Evolutionary conservation across 2,888 invertebrate genomes (phyloP).

Genomic region (Atethmia centrago): DNA sequence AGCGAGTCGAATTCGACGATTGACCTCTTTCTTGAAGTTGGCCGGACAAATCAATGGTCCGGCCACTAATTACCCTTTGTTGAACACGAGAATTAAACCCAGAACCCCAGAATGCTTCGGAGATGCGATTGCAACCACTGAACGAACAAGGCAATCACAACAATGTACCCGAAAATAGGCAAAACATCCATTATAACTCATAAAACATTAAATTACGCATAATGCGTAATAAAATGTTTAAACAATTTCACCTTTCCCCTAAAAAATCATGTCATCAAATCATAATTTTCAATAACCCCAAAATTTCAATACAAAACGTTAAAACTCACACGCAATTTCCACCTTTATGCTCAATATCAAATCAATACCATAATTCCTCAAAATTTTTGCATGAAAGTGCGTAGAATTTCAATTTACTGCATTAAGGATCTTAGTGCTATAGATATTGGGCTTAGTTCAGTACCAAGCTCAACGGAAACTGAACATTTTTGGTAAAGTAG

Average conservation of each 20-base stretch:
- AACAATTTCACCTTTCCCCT: slow-evolving; percentile 31
- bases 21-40: too few relatives aligned
- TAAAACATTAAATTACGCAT: slow-evolving; percentile 4
- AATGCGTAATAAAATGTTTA: slow-evolving; percentile 24
- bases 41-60: too few relatives aligned
- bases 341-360: slow-evolving; percentile 49
- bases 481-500: slow-evolving; percentile 81
- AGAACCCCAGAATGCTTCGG: too few relatives aligned
- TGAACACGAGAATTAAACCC: too few relatives aligned
- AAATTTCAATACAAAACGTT: slow-evolving; percentile 72
- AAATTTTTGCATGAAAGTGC: slow-evolving; percentile 60
- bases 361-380: slow-evolving; percentile 64
- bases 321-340: slow-evolving; percentile 47
- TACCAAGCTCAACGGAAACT: slow-evolving; percentile 70
- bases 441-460: slow-evolving; percentile 58
- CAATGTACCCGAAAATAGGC: background rate
- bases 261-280: slow-evolving; percentile 66
- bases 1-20: too few relatives aligned
- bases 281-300: slow-evolving; percentile 77
- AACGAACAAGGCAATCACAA: too few relatives aligned
- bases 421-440: slow-evolving; percentile 49
- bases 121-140: too few relatives aligned
- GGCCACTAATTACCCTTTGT: too few relatives aligned
- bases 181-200: background rate
- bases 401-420: slow-evolving; percentile 45